phyloP scores from a whole-genome alignment of 2,888 invertebrate species.

The Drosophila recens region DNA sequence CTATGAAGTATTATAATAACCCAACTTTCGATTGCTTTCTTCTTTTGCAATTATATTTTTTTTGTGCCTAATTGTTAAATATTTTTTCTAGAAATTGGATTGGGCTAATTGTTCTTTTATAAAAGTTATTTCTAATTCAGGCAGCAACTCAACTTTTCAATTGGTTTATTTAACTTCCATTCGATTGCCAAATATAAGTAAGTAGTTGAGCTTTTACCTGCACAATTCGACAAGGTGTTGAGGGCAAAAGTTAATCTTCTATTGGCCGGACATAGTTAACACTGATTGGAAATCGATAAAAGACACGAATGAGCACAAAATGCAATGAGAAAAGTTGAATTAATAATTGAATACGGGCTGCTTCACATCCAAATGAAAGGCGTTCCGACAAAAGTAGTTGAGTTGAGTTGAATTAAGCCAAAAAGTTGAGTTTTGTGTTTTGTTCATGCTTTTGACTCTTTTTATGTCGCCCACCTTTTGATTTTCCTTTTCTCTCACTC shows the following conservation, averaged over 20 bases:
- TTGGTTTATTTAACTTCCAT: conserved; percentile 12
- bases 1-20: not conserved
- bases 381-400: conserved; percentile 45
- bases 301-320: conserved; percentile 27
- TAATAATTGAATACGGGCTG: conserved; percentile 64
- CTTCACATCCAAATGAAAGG: conserved; percentile 24
- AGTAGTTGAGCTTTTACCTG: conserved; percentile 11
- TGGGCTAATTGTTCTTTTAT: not conserved
- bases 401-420: conserved; percentile 26
- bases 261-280: conserved; percentile 30
- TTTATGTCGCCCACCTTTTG: conserved; percentile 27
- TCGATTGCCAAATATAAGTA: conserved; percentile 8
- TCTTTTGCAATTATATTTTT: too few species aligned
- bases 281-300: conserved; percentile 51
- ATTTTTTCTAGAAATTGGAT: not conserved
- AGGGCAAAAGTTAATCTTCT: conserved; percentile 22
- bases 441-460: conserved; percentile 36
- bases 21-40: conserved; percentile 1
- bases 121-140: conserved; percentile 8
- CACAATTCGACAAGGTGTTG: conserved; percentile 15
- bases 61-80: not conserved
- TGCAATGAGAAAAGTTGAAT: conserved; percentile 49
- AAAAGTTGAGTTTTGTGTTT: conserved; percentile 42
- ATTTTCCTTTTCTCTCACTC: not conserved
- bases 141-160: conserved; percentile 6